phyloP scores from a whole-genome alignment of 2,113 vertebrate species.

The Tricholaema leucomelas region DNA sequence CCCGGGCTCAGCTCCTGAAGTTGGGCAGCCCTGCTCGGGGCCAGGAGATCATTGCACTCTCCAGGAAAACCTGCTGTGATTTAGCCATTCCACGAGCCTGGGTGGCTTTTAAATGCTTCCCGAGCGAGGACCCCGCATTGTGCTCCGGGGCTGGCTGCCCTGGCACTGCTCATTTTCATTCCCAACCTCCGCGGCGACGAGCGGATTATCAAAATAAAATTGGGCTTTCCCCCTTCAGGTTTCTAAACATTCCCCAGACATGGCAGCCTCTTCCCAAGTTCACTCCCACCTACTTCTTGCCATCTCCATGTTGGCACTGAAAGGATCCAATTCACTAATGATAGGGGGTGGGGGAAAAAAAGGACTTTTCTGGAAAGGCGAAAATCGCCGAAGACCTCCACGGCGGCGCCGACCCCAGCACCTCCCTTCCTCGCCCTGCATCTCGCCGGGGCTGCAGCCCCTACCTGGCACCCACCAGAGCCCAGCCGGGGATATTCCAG shows the following conservation, averaged over 20 bases:
- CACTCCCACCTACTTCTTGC: constrained; percentile 56
- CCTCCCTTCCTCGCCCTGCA: background rate
- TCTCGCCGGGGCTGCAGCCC: background rate
- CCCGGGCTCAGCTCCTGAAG: background rate
- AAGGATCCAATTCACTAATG: background rate
- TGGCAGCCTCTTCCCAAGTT: constrained; percentile 51
- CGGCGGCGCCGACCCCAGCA: background rate
- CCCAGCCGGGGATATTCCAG: constrained; percentile 3
- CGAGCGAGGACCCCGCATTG: constrained; percentile 11
- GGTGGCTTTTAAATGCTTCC: background rate
- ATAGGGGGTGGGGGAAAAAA: background rate
- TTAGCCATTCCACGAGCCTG: constrained; percentile 61
- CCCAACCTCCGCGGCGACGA: background rate
- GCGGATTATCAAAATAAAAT: background rate
- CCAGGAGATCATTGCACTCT: constrained; percentile 36
- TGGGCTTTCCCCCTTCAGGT: rapidly evolving
- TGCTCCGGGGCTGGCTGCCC: constrained; percentile 4
- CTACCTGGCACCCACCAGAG: constrained; percentile 23
- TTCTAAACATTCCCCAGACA: constrained; percentile 5
- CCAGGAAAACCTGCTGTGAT: constrained; percentile 50
- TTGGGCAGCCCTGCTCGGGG: background rate
- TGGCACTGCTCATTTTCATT: background rate
- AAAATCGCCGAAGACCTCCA: constrained; percentile 25
- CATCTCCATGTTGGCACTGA: constrained; percentile 62
- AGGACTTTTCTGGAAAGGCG: constrained; percentile 21